A percentile compares a stretch with the other conserved stretches of the same genome.
Evolutionary conservation across 2,797 vertebrate genomes (phyloP).

Genomic region (Champsocephalus esox): DNA sequence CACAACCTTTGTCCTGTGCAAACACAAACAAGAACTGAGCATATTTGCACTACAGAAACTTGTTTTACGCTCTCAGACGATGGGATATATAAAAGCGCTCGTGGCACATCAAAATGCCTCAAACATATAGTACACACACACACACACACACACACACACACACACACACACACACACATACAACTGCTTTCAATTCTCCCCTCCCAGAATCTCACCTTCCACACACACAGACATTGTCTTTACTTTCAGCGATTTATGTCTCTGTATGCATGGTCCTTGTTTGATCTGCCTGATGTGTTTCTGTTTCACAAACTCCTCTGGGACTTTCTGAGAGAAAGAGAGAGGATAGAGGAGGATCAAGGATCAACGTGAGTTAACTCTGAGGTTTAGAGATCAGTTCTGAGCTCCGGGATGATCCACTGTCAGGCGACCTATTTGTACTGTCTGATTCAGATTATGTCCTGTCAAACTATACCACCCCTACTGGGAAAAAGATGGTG

Average conservation of each 20-base stretch:
- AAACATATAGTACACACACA: too few relatives aligned
- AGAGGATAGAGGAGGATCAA: constrained; percentile 26
- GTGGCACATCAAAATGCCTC: background rate
- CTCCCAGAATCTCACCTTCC: background rate
- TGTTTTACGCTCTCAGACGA: too few relatives aligned
- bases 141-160: too few relatives aligned
- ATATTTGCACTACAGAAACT: constrained; percentile 1
- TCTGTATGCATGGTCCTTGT: constrained; percentile 16
- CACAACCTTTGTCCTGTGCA: constrained; percentile 32
- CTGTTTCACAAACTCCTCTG: constrained; percentile 37
- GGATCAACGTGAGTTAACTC: constrained; percentile 37
- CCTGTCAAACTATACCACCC: constrained; percentile 18
- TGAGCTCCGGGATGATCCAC: constrained; percentile 33
- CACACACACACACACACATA: too few relatives aligned
- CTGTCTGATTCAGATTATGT: constrained; percentile 35
- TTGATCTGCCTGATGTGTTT: constrained; percentile 53
- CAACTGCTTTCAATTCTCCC: background rate
- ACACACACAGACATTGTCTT: constrained; percentile 3
- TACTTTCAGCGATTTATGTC: constrained; percentile 15
- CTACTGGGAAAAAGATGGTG: background rate
- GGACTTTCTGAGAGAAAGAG: constrained; percentile 23
- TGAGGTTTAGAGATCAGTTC: constrained; percentile 27
- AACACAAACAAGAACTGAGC: constrained; percentile 18
- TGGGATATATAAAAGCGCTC: background rate
- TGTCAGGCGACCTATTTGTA: constrained; percentile 25